Percentiles rank a stretch among this genome's conserved stretches.
phyloP scores from a whole-genome alignment of 2,797 vertebrate species.

The Muraenolepis orangiensis region DNA sequence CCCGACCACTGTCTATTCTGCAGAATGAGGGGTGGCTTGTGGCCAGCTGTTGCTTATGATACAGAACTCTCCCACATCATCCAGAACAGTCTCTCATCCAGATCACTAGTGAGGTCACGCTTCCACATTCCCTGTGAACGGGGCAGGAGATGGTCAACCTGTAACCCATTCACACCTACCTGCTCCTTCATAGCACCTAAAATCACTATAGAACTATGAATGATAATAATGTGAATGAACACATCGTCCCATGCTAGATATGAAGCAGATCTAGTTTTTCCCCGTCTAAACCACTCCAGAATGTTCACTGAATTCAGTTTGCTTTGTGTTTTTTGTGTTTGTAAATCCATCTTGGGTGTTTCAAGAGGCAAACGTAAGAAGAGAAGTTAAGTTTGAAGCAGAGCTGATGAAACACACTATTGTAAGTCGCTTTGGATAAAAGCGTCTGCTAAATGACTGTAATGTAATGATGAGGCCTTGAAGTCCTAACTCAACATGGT shows the following conservation, averaged over 20 bases:
- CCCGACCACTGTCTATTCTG: too few relatives aligned
- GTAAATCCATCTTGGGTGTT: background rate
- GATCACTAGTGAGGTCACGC: background rate
- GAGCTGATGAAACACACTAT: too few relatives aligned
- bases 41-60: too few relatives aligned
- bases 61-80: background rate
- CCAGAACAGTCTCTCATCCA: background rate
- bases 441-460: too few relatives aligned
- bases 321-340: too few relatives aligned
- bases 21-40: too few relatives aligned
- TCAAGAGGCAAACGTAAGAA: background rate
- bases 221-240: background rate
- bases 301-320: background rate
- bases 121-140: background rate
- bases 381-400: background rate
- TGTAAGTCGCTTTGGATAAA: too few relatives aligned
- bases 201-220: background rate
- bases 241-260: background rate
- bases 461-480: too few relatives aligned
- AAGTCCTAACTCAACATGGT: constrained; percentile 17
- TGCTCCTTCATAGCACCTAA: background rate
- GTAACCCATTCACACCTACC: background rate
- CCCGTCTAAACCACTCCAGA: background rate
- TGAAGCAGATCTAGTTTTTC: background rate
- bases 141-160: background rate